phyloP scores from a whole-genome alignment of 2,888 invertebrate genomes.

The Nemotelus pantherinus region DNA sequence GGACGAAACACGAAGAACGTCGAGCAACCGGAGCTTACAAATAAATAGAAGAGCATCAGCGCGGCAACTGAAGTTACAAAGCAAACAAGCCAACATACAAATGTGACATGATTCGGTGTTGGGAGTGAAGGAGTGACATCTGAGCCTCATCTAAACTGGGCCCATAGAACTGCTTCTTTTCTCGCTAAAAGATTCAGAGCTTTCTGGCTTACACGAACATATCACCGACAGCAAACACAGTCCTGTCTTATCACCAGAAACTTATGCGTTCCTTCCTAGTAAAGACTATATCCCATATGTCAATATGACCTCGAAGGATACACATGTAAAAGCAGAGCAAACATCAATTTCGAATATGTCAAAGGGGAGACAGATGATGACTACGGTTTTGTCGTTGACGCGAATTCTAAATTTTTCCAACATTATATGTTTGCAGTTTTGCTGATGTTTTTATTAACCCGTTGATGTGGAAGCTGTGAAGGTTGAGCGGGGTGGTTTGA shows the following conservation, averaged over 20 bases:
- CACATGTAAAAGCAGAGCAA: conserved; percentile 50
- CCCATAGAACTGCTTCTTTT: neutral
- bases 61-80: conserved; percentile 10
- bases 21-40: neutral
- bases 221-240: neutral
- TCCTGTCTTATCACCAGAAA: no score
- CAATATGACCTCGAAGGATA: conserved; percentile 51
- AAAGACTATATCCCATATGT: conserved; percentile 47
- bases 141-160: neutral
- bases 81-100: conserved; percentile 28
- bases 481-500: neutral
- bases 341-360: conserved; percentile 50
- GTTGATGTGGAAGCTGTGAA: neutral
- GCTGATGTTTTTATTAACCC: conserved; percentile 21
- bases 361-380: conserved; percentile 49
- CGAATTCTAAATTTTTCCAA: conserved; percentile 45
- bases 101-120: conserved; percentile 42
- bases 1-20: neutral
- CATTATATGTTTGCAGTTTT: neutral
- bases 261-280: neutral
- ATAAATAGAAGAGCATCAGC: neutral
- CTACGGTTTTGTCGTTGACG: conserved; percentile 47
- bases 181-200: neutral
- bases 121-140: neutral
- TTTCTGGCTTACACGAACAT: neutral